These are phyloP conservation scores for Lepus europaeus DNA, from an alignment of 2,113 vertebrate genomes.

Conservation along the genomic window DNA sequence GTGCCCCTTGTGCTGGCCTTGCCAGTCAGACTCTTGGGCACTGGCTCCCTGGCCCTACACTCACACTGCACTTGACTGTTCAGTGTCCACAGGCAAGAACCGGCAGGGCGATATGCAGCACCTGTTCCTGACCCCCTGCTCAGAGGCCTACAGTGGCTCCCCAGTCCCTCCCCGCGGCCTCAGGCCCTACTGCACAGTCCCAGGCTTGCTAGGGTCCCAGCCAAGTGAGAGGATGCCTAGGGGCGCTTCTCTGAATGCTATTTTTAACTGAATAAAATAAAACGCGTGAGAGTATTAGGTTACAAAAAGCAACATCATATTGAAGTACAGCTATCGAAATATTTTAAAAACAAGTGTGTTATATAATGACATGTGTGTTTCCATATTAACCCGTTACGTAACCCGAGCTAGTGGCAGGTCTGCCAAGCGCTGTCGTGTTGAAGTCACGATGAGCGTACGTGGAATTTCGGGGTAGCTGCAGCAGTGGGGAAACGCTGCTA, in stretches of 20 bases:
- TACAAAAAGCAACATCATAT: not conserved
- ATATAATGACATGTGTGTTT: not conserved
- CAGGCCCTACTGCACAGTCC: not conserved
- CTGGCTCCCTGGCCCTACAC: not conserved
- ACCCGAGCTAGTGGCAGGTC: not conserved
- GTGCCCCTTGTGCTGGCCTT: not conserved
- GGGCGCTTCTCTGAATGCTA: not conserved
- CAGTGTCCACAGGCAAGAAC: not conserved
- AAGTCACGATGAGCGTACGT: not conserved
- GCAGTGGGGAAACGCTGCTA: not conserved
- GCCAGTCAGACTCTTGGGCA: not conserved
- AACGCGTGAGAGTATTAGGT: not conserved
- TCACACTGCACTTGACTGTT: not conserved
- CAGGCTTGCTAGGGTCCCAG: not conserved
- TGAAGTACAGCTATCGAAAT: conserved; percentile 33
- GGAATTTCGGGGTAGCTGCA: not conserved
- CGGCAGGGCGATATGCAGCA: not conserved
- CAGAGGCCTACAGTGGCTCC: not conserved
- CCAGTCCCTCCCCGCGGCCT: not conserved
- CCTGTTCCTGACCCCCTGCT: not conserved
- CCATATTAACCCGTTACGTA: conserved; percentile 22
- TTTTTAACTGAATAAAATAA: not conserved
- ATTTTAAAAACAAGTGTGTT: conserved; percentile 38
- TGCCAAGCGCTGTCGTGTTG: not conserved
- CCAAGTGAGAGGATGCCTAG: not conserved